These are phyloP conservation scores for Ornithoptera priamus DNA, from an alignment of 2,888 invertebrate species.

Conservation along the genomic window DNA sequence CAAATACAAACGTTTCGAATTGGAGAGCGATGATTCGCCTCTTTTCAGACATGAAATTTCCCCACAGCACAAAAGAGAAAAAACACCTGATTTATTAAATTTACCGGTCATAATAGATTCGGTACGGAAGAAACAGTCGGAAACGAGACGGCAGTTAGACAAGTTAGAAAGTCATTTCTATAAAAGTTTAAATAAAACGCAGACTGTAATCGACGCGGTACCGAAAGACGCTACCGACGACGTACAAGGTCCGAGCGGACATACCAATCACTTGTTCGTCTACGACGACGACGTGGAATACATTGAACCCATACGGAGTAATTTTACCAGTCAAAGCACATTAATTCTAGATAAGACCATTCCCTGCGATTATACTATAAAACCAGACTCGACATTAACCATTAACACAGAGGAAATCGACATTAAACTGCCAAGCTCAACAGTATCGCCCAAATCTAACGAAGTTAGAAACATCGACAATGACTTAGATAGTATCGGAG, in stretches of 20 bases:
- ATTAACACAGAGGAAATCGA: conserved; percentile 73
- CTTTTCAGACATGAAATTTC: conserved; percentile 60
- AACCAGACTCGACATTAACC: conserved; percentile 65
- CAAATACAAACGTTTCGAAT: conserved; percentile 75
- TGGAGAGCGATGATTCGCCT: conserved; percentile 76
- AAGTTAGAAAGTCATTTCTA: conserved; percentile 75
- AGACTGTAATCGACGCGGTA: conserved; percentile 68
- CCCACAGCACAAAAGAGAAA: conserved; percentile 48
- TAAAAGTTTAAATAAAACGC: conserved; percentile 62
- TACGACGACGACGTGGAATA: conserved; percentile 75
- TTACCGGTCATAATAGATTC: conserved; percentile 72
- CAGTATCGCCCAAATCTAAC: conserved; percentile 67
- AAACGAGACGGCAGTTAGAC: conserved; percentile 69
- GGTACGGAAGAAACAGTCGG: conserved; percentile 69
- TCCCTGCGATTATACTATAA: conserved; percentile 44
- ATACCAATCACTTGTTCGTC: conserved; percentile 59
- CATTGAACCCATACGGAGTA: conserved; percentile 75
- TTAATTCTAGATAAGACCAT: conserved; percentile 69
- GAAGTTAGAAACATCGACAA: conserved; percentile 46
- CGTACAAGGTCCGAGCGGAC: conserved; percentile 66
- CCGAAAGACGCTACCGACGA: conserved; percentile 71
- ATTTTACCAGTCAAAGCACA: conserved; percentile 74
- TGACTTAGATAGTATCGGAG: conserved; percentile 70
- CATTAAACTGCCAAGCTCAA: conserved; percentile 70
- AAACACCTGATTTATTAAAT: conserved; percentile 72